Evolutionary conservation across 2,797 vertebrate genomes (phyloP), one percentile per base, ranked within the genome.

Genomic region (Accipiter badius): DNA sequence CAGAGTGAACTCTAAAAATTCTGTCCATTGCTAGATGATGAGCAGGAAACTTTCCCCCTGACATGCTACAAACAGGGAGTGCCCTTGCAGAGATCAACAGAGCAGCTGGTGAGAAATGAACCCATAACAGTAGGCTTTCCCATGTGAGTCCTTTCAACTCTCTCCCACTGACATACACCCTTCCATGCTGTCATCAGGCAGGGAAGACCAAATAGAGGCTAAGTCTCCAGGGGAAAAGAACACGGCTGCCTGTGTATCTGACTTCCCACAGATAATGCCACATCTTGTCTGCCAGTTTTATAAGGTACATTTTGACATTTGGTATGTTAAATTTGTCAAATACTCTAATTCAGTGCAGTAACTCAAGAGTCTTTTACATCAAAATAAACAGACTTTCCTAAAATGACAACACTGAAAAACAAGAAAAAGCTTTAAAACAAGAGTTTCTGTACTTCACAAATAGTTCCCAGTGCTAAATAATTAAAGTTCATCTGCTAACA

Each of bases 21-120:
- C 70, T 61, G 49, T 22, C 59, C 42, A 13, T 3, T 61, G 58
- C 26, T 29, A 31, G n/a, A 65, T 10, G 42, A 72, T 0, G 1
- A 54, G 55, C 54, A 82, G 66, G 58, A 57, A 76, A 25, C 37
- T 31, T 24, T 24, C 21, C 37, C 12, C 49, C 21, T 8, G 6
- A 8, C 18, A 20, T 0, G 0, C 54, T 54, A 50, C 35, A 46
- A 42, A 82, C 31, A 37, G 18, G 57, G 29, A 84, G 37, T 0
- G 39, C 63, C 40, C 65, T 1, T 40, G 42, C 24, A 72, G 39
- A 80, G 21, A 52, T 22, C 50, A 79, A 6, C 1, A 0, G 44
- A 74, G 46, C 13, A 49, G 37, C 20, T 33, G 3, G 1, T 16
- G 20, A 93, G 62, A 55, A 76, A 57, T 7, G 13, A 72, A 72